A percentile compares a stretch with the other conserved stretches of the same genome.
Conservation (phyloP, 92 coral and sea anemone species). For the Actinernus sp. region DNA sequence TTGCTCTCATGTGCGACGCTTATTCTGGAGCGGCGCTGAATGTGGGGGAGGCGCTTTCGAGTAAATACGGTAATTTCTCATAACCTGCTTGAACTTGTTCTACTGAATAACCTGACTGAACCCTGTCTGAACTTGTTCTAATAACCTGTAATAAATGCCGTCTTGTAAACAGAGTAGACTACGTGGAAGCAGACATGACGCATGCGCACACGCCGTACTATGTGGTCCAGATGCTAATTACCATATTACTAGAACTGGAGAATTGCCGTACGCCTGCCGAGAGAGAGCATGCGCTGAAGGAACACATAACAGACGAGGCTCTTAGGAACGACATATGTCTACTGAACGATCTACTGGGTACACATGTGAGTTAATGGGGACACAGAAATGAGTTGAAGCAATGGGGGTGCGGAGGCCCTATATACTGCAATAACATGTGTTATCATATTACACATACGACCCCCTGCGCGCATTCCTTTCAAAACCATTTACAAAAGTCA, state of each 20-base stretch:
- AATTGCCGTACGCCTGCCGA: slow-evolving; percentile 81
- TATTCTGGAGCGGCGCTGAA: too few relatives aligned
- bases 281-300: slow-evolving; percentile 80
- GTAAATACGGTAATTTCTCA: too few relatives aligned
- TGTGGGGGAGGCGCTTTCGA: too few relatives aligned
- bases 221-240: slow-evolving; percentile 88
- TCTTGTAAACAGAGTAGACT: slow-evolving; percentile 75
- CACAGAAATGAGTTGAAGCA: too few relatives aligned
- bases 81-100: too few relatives aligned
- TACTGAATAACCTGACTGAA: too few relatives aligned
- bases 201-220: slow-evolving; percentile 98
- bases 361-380: slow-evolving; percentile 95
- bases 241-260: slow-evolving; percentile 85
- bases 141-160: neutral
- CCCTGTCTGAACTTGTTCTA: neutral
- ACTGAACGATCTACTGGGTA: slow-evolving; percentile 93
- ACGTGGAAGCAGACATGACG: slow-evolving; percentile 98
- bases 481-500: too few relatives aligned
- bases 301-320: slow-evolving; percentile 80
- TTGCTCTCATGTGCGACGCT: too few relatives aligned
- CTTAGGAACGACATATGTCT: slow-evolving; percentile 81
- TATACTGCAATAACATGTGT: too few relatives aligned
- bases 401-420: too few relatives aligned
- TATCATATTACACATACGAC: too few relatives aligned
- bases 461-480: too few relatives aligned